A percentile compares a stretch with the other conserved stretches of the same genome.
Evolutionary conservation across 2,888 invertebrate species (phyloP).

Genomic region (Apotomis capreana): DNA sequence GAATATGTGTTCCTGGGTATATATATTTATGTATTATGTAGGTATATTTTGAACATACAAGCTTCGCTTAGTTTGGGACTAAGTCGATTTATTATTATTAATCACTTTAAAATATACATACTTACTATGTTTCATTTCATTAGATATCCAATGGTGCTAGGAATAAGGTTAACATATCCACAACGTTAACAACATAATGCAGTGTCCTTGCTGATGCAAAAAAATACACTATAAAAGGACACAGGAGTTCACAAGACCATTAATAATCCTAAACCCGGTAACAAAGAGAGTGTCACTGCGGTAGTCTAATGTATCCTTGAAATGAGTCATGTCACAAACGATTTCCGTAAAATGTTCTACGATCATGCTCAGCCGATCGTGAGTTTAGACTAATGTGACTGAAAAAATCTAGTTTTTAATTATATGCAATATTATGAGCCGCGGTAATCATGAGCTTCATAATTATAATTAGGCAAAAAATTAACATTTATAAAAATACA

Average conservation of each 20-base stretch:
- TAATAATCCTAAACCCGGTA: slow-evolving; percentile 27
- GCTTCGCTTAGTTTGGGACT: too few species aligned
- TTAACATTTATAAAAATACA: too few species aligned
- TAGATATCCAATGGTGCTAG: too few species aligned
- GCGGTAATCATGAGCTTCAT: slow-evolving; percentile 7
- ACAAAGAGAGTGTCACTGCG: slow-evolving; percentile 31
- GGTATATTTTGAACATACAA: too few species aligned
- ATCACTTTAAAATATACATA: too few species aligned
- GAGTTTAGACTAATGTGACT: slow-evolving; percentile 34
- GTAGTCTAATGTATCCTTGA: slow-evolving; percentile 36
- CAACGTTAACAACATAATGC: background rate
- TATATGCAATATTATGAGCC: slow-evolving; percentile 33
- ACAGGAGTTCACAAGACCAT: slow-evolving; percentile 26
- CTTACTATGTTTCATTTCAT: too few species aligned
- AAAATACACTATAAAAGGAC: background rate
- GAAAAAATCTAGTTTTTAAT: slow-evolving; percentile 22
- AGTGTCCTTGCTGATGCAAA: background rate
- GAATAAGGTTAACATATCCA: background rate
- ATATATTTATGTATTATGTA: too few species aligned
- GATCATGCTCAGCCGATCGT: slow-evolving; percentile 36
- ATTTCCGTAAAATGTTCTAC: slow-evolving; percentile 42
- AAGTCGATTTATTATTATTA: too few species aligned
- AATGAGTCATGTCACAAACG: slow-evolving; percentile 33
- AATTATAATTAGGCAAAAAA: slow-evolving; percentile 4
- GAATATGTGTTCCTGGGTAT: too few species aligned